A percentile compares a stretch with the other conserved stretches of the same genome.
Conservation (phyloP, 1,140 invertebrate species). For the Panagrolaimus sp. region DNA sequence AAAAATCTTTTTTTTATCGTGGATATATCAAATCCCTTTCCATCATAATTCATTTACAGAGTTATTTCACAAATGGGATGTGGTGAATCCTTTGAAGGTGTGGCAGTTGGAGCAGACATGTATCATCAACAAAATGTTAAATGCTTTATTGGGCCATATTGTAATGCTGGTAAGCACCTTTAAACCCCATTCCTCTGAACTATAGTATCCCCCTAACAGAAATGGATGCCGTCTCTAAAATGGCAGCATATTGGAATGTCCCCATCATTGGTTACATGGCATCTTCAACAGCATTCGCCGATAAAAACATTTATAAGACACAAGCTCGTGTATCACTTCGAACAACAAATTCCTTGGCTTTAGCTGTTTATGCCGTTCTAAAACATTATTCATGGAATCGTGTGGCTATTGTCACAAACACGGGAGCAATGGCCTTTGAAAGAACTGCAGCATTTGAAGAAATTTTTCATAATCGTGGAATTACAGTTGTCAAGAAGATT, state of each 20-base stretch:
- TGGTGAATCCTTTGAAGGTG: conserved; percentile 54
- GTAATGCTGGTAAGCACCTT: conserved; percentile 35
- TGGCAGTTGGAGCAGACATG: conserved; percentile 56
- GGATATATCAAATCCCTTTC: not conserved
- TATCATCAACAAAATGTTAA: conserved; percentile 57
- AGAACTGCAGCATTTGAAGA: conserved; percentile 48
- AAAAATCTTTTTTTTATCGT: too few relatives aligned
- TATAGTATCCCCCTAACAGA: conserved; percentile 23
- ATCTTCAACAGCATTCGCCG: conserved; percentile 41
- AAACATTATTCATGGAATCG: conserved; percentile 44
- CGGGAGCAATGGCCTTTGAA: conserved; percentile 50
- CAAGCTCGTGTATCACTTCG: conserved; percentile 44
- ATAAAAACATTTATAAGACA: conserved; percentile 50
- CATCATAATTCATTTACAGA: conserved; percentile 23
- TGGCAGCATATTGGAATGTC: conserved; percentile 50
- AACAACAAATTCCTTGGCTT: conserved; percentile 47
- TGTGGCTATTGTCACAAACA: conserved; percentile 54
- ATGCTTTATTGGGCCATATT: conserved; percentile 55
- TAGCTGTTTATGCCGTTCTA: conserved; percentile 36
- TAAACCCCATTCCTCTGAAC: not conserved
- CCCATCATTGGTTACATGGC: conserved; percentile 52
- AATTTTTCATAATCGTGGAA: conserved; percentile 40
- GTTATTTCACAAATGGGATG: conserved; percentile 47
- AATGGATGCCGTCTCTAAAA: conserved; percentile 47
- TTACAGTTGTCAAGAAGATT: conserved; percentile 32